phyloP scores from a whole-genome alignment of 2,888 invertebrate genomes.

The Drosophila hawaiiensis region DNA sequence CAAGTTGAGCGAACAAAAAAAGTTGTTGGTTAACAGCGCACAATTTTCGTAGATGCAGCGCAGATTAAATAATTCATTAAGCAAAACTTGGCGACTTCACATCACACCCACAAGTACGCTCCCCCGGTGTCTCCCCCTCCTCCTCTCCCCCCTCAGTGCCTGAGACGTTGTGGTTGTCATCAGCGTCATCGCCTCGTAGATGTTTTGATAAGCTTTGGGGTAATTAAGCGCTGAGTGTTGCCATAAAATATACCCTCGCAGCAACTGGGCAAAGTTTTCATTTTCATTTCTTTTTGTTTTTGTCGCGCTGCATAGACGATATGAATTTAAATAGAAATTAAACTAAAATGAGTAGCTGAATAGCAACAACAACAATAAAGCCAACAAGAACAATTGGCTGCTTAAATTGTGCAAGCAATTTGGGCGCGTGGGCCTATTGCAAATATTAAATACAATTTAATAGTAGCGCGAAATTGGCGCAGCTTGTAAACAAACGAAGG shows the following conservation, averaged over 20 bases:
- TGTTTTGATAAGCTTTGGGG: conserved; percentile 79
- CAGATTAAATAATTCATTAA: conserved; percentile 80
- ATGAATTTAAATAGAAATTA: conserved; percentile 81
- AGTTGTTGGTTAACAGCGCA: conserved; percentile 57
- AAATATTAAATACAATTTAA: conserved; percentile 75
- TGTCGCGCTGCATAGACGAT: conserved; percentile 59
- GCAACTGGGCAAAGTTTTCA: conserved; percentile 58
- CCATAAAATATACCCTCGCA: conserved; percentile 36
- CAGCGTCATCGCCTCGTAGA: conserved; percentile 69
- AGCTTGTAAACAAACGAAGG: conserved; percentile 66
- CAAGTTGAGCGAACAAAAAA: conserved; percentile 69
- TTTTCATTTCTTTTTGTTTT: background rate
- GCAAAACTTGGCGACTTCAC: conserved; percentile 61
- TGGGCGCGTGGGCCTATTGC: conserved; percentile 41
- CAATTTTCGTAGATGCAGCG: conserved; percentile 72
- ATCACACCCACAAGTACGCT: conserved; percentile 1
- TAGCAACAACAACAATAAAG: conserved; percentile 11
- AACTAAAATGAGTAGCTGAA: conserved; percentile 72
- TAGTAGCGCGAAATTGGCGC: conserved; percentile 72
- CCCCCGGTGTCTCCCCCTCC: background rate
- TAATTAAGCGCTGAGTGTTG: conserved; percentile 75
- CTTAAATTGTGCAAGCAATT: conserved; percentile 77
- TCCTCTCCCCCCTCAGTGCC: background rate
- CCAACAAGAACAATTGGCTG: conserved; percentile 23
- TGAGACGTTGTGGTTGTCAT: conserved; percentile 36